These are phyloP conservation scores for Oenanthe oenanthe DNA, from an alignment of 2,113 vertebrate species.

Conservation along the genomic window DNA sequence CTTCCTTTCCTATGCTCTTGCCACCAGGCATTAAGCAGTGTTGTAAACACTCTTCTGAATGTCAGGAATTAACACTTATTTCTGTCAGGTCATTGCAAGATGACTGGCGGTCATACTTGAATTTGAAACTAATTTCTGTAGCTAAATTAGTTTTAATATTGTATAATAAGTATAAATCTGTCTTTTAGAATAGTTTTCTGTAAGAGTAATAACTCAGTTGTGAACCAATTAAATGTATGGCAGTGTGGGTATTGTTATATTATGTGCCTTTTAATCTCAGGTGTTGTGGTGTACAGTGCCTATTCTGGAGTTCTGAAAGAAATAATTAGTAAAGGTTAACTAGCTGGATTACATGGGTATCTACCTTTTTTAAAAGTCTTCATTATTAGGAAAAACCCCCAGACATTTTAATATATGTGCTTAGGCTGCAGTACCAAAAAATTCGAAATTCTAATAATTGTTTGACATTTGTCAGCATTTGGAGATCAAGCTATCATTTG, in stretches of 20 bases:
- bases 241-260: neutral
- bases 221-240: neutral
- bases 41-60: neutral
- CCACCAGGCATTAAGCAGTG: neutral
- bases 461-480: neutral
- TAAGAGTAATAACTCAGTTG: neutral
- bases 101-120: neutral
- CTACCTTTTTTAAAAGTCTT: neutral
- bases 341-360: neutral
- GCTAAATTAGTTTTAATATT: neutral
- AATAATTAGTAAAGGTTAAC: neutral
- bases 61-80: neutral
- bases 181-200: neutral
- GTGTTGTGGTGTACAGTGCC: neutral
- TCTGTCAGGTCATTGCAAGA: neutral
- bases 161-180: neutral
- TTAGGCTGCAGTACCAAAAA: neutral
- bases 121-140: neutral
- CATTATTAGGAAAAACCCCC: neutral
- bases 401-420: neutral
- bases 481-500: neutral
- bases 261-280: neutral
- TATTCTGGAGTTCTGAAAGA: neutral
- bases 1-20: neutral
- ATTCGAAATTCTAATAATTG: neutral